Base-by-base conservation (phyloP, 2,113 vertebrate species). In the Alligator sinensis region DNA sequence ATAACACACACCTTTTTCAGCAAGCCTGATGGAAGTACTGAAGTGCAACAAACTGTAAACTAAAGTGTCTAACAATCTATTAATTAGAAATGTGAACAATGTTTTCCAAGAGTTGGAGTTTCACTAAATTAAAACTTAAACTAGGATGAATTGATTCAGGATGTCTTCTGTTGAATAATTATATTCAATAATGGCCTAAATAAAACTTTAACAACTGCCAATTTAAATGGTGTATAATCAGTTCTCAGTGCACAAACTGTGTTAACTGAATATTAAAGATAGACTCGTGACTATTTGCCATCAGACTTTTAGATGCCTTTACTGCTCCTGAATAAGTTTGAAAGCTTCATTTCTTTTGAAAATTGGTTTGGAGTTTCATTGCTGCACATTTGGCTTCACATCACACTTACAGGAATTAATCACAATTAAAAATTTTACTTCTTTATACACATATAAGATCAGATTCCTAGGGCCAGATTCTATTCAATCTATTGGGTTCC, bases 111-210 rank as follows among this genome's bases (percentile, higher is more conserved):
- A 84, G 80, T 93, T 95, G 93, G 74, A 74, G 84, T 94, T 93
- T 90, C 88, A 89, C 77, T 68, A 77, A 91, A 94, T 95, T 94
- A 96, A 92, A 91, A 90, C 95, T 93, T 95, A 94, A 95, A 86
- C 83, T 83, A 18, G n/a, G 74, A 87, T 92, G 82, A 92, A 94
- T 91, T 87, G 19, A 66, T 79, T 82, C 70, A 94, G 86, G 80
- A 61, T 1, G 8, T 38, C 28, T 88, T 86, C 68, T 87, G 30
- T 55, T 93, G 86, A 92, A 90, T 90, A 94, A 94, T 70, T 90
- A 76, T 85, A 92, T 92, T 94, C 84, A 85, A 64, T 87, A 91
- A 81, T 89, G 60, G 66, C 61, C n/a, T 78, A 86, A 88, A 88
- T 90, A 85, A 0, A 0, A 17, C 25, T 92, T 96, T 27, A 60